Evolutionary conservation across 2,113 vertebrate species (phyloP).

Genomic region (Puma concolor): DNA sequence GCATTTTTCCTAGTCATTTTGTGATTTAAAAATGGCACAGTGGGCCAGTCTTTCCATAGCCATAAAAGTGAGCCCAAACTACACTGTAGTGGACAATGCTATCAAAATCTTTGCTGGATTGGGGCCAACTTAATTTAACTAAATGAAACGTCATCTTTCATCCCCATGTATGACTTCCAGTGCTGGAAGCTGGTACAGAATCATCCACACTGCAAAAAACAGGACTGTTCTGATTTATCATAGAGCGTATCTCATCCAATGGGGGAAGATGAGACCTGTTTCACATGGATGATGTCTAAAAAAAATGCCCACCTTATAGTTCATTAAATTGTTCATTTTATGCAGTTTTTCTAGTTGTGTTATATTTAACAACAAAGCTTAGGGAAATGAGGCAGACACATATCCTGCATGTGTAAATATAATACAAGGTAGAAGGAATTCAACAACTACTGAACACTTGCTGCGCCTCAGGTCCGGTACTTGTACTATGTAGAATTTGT

Average conservation of each 20-base stretch:
- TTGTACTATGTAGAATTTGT: background rate
- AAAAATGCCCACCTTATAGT: background rate
- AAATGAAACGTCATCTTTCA: background rate
- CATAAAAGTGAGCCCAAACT: background rate
- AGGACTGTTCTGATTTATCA: background rate
- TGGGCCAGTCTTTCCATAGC: background rate
- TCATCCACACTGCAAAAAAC: background rate
- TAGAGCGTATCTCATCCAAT: fast-evolving
- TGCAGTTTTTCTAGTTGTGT: background rate
- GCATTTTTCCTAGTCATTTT: background rate
- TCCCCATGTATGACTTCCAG: background rate
- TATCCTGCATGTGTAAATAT: background rate
- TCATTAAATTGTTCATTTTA: background rate
- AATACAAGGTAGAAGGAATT: background rate
- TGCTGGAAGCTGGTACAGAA: background rate
- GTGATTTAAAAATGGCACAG: slow-evolving; percentile 18
- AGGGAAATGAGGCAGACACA: background rate
- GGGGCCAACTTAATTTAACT: background rate
- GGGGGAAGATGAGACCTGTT: background rate
- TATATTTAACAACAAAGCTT: background rate
- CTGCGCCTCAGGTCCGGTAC: background rate
- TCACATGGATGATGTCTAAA: background rate
- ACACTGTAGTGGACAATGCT: background rate
- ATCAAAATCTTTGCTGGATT: background rate
- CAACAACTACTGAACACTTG: background rate